Percentiles rank a stretch among this genome's conserved stretches.
Evolutionary conservation across 2,113 vertebrate species (phyloP).

Genomic region (Tetrax tetrax): DNA sequence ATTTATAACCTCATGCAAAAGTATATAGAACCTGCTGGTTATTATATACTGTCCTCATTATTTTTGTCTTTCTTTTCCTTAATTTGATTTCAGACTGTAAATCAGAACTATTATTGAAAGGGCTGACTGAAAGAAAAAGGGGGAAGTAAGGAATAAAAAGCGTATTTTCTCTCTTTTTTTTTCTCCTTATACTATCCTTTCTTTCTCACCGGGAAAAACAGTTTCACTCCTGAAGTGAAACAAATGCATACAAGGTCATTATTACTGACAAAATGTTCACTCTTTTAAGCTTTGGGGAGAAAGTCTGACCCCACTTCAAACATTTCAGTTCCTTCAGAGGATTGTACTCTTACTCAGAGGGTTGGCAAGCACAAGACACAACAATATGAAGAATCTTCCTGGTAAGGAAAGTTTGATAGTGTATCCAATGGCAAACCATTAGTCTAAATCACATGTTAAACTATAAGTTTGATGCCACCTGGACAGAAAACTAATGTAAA

Average conservation of each 20-base stretch:
- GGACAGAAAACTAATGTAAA: background rate
- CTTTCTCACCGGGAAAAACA: background rate
- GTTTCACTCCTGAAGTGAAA: background rate
- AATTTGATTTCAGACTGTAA: background rate
- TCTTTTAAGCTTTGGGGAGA: background rate
- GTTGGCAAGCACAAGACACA: background rate
- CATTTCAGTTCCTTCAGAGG: background rate
- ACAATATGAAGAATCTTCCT: background rate
- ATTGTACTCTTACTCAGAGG: background rate
- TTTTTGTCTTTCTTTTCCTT: background rate
- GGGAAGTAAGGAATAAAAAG: background rate
- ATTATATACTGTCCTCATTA: background rate
- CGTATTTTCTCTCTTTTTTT: background rate
- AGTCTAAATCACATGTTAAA: background rate
- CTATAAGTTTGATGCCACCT: background rate
- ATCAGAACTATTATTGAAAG: background rate
- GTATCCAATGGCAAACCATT: background rate
- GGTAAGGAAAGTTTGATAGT: background rate
- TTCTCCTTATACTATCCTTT: background rate
- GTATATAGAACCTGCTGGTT: background rate
- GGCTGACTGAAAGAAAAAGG: background rate
- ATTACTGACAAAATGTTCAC: background rate
- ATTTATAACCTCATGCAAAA: background rate
- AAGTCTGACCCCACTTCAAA: background rate
- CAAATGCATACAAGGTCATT: background rate